These are phyloP conservation scores for Drosophila lacertosa DNA, from an alignment of 1,140 invertebrate genomes.

Conservation along the genomic window DNA sequence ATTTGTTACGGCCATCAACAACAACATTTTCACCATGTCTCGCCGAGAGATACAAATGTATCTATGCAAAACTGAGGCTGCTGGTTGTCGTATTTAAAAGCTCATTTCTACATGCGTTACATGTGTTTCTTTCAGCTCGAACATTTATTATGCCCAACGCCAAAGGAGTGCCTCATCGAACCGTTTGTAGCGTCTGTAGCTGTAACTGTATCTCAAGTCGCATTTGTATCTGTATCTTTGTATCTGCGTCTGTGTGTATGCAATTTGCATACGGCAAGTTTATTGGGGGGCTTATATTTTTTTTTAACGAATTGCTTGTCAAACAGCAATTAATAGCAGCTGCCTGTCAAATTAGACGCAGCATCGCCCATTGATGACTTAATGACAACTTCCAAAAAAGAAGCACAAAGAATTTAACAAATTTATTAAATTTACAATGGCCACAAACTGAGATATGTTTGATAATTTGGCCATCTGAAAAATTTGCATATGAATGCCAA, in stretches of 20 bases:
- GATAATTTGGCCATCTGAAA: conserved; percentile 70
- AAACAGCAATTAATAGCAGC: conserved; percentile 74
- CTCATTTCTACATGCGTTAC: conserved; percentile 74
- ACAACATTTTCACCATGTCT: conserved; percentile 18
- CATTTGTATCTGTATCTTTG: conserved; percentile 19
- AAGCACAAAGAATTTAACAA: conserved; percentile 68
- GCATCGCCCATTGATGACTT: conserved; percentile 62
- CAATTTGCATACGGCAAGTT: conserved; percentile 58
- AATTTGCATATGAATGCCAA: conserved; percentile 73
- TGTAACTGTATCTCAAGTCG: conserved; percentile 12
- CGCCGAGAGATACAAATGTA: conserved; percentile 28
- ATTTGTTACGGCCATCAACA: conserved; percentile 61
- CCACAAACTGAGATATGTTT: conserved; percentile 52
- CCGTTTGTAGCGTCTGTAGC: neutral
- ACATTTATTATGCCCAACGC: conserved; percentile 69
- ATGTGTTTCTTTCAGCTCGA: conserved; percentile 64
- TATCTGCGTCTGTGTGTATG: conserved; percentile 9
- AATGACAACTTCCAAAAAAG: conserved; percentile 81
- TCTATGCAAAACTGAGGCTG: conserved; percentile 59
- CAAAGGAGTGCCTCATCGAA: conserved; percentile 57
- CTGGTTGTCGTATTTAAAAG: conserved; percentile 62
- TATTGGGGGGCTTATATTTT: conserved; percentile 21
- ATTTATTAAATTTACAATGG: conserved; percentile 66
- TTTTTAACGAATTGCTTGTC: conserved; percentile 71
- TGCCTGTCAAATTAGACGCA: conserved; percentile 59